Evolutionary conservation across 2,797 vertebrate species (phyloP), one percentile per base, ranked within the genome.

Genomic region (Takifugu rubripes): DNA sequence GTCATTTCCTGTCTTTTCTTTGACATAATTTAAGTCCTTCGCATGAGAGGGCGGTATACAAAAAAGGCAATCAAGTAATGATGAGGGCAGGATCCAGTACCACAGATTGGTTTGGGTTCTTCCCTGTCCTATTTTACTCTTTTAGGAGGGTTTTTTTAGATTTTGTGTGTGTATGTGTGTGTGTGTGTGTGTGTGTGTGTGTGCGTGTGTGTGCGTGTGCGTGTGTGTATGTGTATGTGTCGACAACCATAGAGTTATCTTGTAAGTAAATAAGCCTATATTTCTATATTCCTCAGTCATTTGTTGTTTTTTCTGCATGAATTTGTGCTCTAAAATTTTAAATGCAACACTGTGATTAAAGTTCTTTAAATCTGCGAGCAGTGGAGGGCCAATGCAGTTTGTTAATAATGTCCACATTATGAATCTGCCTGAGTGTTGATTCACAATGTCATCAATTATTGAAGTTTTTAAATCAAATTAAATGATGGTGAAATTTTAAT

Each of bases 11-110:
- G 24, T 44, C 25, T 70, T 68, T 72, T 77, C 56, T 62, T 54
- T 54, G 64, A 74, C 59, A 59, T 36, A 82, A 78, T 75, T 56
- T 25, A 77, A 64, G 66, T 66, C 36, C 61, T n/a, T 57, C 36
- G 36, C 36, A 29, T 54, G 54, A 64, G 59, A 72, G 50, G 51
- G 74, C 77, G 49, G 72, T 78, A 64, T 25, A 70, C 54, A 68
- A 78, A 82, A 78, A 64, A 80, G 31, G 59, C 81, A 85, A 84
- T 87, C 75, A 77, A 15, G 47, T 46, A 54, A 66, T 9, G 25
- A 78, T 54, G 26, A 83, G 61, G 81, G 78, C 66, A 69, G 52
- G 24, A 43, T 57, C 6, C 36, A 54, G 52, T 65, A 17, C 4
- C 33, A 25, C 47, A 61, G 57, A 75, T 52, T 75, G 70, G 53